These are phyloP conservation scores for Phasia obesa DNA, from an alignment of 2,888 invertebrate species.

Conservation along the genomic window DNA sequence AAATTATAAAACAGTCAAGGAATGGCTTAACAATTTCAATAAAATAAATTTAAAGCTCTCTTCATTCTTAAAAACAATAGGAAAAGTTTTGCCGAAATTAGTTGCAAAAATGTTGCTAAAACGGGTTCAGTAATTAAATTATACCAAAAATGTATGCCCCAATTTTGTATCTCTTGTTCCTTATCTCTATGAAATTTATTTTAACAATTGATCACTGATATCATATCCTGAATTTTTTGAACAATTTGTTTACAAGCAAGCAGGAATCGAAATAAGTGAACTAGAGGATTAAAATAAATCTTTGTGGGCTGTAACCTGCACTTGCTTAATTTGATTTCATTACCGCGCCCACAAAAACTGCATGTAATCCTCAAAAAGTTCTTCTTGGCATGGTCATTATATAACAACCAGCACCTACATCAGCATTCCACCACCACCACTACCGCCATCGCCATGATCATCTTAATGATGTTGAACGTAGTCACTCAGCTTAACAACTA, in stretches of 20 bases:
- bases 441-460: slow-evolving; percentile 29
- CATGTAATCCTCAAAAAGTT: slow-evolving; percentile 8
- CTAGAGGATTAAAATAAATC: slow-evolving; percentile 17
- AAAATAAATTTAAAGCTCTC: no score
- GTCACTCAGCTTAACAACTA: slow-evolving; percentile 48
- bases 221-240: neutral
- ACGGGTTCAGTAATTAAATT: no score
- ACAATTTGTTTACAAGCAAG: slow-evolving; percentile 11
- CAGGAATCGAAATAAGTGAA: neutral
- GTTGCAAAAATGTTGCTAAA: no score
- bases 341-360: slow-evolving; percentile 80
- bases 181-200: slow-evolving; percentile 22
- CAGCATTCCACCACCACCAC: slow-evolving; percentile 19
- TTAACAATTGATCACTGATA: slow-evolving; percentile 33
- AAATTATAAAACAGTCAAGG: no score
- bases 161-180: neutral
- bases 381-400: slow-evolving; percentile 3
- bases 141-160: no score
- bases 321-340: slow-evolving; percentile 83
- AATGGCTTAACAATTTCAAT: no score
- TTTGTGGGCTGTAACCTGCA: slow-evolving; percentile 75
- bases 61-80: no score
- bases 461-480: slow-evolving; percentile 31
- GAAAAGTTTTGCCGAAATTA: no score
- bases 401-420: slow-evolving; percentile 29